These are phyloP conservation scores for Pyrocoelia pectoralis DNA, from an alignment of 2,888 invertebrate species.

Conservation along the genomic window DNA sequence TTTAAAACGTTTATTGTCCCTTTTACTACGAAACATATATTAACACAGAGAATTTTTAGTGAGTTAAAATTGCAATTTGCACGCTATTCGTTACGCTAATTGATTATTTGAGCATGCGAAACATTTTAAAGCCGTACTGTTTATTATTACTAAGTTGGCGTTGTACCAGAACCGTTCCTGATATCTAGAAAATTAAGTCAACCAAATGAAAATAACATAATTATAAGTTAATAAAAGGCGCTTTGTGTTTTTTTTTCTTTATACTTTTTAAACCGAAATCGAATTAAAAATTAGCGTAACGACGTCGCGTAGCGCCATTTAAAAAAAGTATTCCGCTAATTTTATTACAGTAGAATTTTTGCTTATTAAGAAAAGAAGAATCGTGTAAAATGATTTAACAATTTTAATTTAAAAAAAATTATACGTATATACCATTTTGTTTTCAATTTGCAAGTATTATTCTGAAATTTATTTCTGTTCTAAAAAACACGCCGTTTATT, in stretches of 20 bases:
- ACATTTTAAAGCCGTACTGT: background rate
- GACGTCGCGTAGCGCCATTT: background rate
- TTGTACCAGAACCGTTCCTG: background rate
- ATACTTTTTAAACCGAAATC: background rate
- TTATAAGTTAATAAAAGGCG: background rate
- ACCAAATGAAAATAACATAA: background rate
- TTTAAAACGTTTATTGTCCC: conserved; percentile 29
- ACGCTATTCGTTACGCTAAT: conserved; percentile 23
- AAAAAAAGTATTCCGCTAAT: background rate
- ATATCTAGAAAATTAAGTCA: conserved; percentile 9
- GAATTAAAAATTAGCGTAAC: conserved; percentile 9
- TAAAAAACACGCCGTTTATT: background rate
- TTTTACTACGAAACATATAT: conserved; percentile 15
- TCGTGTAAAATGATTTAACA: background rate
- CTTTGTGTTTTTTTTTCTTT: conserved; percentile 5
- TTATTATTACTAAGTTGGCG: background rate
- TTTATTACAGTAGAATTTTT: background rate
- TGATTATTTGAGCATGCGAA: conserved; percentile 17
- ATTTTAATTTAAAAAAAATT: background rate
- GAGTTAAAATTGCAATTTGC: conserved; percentile 21
- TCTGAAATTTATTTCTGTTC: background rate
- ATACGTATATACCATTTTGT: background rate
- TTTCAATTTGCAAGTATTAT: background rate
- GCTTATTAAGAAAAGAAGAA: background rate
- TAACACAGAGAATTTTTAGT: conserved; percentile 24